Base-by-base conservation (phyloP, 2,797 vertebrate species). In the Enteromius trimaculatus region DNA sequence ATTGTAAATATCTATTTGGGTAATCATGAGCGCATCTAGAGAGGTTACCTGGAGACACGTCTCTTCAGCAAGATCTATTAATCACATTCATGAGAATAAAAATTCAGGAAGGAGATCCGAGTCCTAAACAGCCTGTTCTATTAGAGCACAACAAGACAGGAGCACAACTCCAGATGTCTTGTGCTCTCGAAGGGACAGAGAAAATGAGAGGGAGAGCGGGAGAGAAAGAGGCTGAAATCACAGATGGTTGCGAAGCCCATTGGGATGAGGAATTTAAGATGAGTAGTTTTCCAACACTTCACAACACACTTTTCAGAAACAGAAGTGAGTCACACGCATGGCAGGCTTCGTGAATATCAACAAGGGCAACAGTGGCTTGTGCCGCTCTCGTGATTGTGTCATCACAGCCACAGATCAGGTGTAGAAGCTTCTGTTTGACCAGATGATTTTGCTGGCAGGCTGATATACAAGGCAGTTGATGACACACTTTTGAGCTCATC, bases 151-250 rank as follows among this genome's bases (percentile, higher is more conserved):
- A 77, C 64, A 66, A 66, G 83, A 75, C 34, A 68, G 26, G 47
- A 68, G 69, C 60, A 80, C 58, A 83, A 62, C 65, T 83, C 81
- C 81, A 83, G 81, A 83, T 83, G 81, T 83, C 81, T 2, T 14
- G 13, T 4, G 26, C 51, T 83, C 81, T 83, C 81, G 77, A 49
- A 62, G 58, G 77, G 69, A 65, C 26, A 58, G 37, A 79, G 83
- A 53, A 65, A 42, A 74, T 65, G 78, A 74, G 83, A 2, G 77
- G 58, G 31, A 70, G 55, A 51, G 80, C 70, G 66, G 8, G 42
- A 49, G 7, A 71, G 51, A 23, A 21, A 34, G 77, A 65, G 53
- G 42, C 29, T 51, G 79, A 49, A 77, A 74, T 66, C 71, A 77
- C 70, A 75, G 79, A 81, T 81, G 84, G 70, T 21, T 53, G 14